Conservation (phyloP, 2,888 invertebrate genomes). For the Leucophenga maculata region DNA sequence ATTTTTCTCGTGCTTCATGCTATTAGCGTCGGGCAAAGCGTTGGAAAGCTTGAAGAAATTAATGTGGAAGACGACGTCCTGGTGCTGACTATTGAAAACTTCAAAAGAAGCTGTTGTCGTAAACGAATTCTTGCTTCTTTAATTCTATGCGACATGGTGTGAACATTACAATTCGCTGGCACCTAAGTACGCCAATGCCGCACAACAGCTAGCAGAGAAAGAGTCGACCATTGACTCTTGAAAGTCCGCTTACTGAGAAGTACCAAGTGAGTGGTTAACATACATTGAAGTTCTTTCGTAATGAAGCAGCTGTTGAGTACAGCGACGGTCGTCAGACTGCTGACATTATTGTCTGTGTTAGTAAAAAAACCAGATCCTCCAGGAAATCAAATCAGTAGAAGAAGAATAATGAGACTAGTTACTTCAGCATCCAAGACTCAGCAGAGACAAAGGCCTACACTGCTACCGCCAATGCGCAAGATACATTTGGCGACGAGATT, state of each 20-base stretch:
- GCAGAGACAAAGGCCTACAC: conserved; percentile 88
- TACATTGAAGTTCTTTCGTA: conserved; percentile 96
- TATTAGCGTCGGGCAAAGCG: too few relatives aligned
- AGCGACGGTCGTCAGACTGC: conserved; percentile 92
- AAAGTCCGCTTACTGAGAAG: conserved; percentile 90
- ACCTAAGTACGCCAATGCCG: too few relatives aligned
- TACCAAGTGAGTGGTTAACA: conserved; percentile 95
- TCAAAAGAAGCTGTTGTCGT: too few relatives aligned
- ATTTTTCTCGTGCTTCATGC: too few relatives aligned
- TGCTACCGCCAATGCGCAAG: conserved; percentile 83
- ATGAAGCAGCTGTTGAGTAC: conserved; percentile 88
- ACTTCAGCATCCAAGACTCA: conserved; percentile 87
- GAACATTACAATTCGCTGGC: too few relatives aligned
- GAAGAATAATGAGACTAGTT: conserved; percentile 86
- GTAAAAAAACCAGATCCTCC: conserved; percentile 98
- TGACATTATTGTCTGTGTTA: conserved; percentile 94
- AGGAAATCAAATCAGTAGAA: conserved; percentile 82
- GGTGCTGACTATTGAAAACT: too few relatives aligned
- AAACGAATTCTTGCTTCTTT: too few relatives aligned
- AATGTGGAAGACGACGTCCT: too few relatives aligned
- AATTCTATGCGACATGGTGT: too few relatives aligned
- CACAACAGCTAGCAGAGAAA: too few relatives aligned
- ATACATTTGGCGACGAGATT: conserved; percentile 91
- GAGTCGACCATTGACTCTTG: too few relatives aligned
- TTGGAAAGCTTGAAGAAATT: too few relatives aligned